Evolutionary conservation across 1,140 invertebrate species (phyloP), one percentile per base, ranked within the genome.

Genomic region (Zaprionus ghesquierei): DNA sequence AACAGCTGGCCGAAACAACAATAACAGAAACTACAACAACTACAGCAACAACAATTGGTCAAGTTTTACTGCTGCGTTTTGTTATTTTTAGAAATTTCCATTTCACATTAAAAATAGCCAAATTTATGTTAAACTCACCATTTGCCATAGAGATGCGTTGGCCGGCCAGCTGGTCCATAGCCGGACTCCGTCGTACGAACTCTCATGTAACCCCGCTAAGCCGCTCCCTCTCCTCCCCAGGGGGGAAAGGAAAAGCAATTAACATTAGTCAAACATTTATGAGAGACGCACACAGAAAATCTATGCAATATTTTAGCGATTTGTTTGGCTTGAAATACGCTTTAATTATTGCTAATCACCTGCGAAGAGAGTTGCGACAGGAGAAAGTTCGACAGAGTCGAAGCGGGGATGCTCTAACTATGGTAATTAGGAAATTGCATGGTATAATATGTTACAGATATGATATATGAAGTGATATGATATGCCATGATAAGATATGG

Each of bases 281-380:
- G 46, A 20, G 27, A 38, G 20, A 55, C 53, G 12, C 53, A 33
- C 25, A n/a, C n/a, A n/a, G n/a, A 53, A 31, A 22, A 27, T 27
- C 15, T 70, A 2, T 53, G 29, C 13, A 18, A 50, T 54, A 58
- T 31, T 58, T 63, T 59, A 68, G 60, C 69, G 61, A 59, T 71
- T 80, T 80, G 74, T 81, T 85, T 71, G 53, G 81, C 75, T 68
- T 72, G 15, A 54, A 60, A 54, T 54, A 46, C 62, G 69, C 25
- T 81, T 75, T 77, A 81, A 86, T 86, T 81, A 76, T 77, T 44
- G 69, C 65, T 77, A 85, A 86, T 85, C 77, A 86, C 72, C 69
- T 77, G 60, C 74, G 63, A 69, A 81, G 69, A 53, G 65, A 70
- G 68, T 20, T 60, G 33, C 33, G 27, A n/a, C 20, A 13, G 10